These are phyloP conservation scores for Cetoscarus ocellatus DNA, from an alignment of 2,797 vertebrate genomes.

Conservation along the genomic window DNA sequence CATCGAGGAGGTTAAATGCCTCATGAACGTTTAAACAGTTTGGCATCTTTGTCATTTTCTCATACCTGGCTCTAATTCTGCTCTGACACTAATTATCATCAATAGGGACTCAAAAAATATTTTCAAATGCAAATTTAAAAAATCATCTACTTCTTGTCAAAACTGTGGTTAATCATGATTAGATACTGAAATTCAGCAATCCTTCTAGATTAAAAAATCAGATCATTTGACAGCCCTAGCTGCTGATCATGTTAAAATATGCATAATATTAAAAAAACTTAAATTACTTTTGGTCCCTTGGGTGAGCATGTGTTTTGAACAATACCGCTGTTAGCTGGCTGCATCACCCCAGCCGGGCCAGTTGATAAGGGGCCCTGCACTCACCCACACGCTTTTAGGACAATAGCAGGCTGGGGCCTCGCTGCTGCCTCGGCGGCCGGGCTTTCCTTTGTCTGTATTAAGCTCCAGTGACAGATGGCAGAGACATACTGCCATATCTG, in stretches of 20 bases:
- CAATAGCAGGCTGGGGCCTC: constrained; percentile 78
- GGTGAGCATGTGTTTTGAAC: constrained; percentile 31
- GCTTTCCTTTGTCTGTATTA: constrained; percentile 83
- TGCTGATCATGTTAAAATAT: background rate
- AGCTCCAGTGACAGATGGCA: constrained; percentile 91
- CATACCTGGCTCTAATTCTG: too few species aligned
- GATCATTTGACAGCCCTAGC: too few species aligned
- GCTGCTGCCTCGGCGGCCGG: constrained; percentile 67
- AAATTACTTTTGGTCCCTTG: constrained; percentile 10
- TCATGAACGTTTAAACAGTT: too few species aligned
- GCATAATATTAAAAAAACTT: constrained; percentile 14
- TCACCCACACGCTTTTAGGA: constrained; percentile 72
- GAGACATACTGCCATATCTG: constrained; percentile 89
- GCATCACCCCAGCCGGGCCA: constrained; percentile 37
- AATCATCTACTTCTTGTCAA: too few species aligned
- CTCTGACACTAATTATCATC: too few species aligned
- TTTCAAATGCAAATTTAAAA: too few species aligned
- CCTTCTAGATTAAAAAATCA: too few species aligned
- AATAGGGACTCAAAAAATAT: too few species aligned
- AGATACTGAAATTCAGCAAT: too few species aligned
- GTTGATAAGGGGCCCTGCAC: constrained; percentile 69
- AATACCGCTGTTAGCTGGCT: constrained; percentile 42
- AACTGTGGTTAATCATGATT: too few species aligned
- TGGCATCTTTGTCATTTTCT: too few species aligned
- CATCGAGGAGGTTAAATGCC: too few species aligned